Evolutionary conservation across 2,113 vertebrate species (phyloP), one percentile per base, ranked within the genome.

Genomic region (Pachyramphus minor): DNA sequence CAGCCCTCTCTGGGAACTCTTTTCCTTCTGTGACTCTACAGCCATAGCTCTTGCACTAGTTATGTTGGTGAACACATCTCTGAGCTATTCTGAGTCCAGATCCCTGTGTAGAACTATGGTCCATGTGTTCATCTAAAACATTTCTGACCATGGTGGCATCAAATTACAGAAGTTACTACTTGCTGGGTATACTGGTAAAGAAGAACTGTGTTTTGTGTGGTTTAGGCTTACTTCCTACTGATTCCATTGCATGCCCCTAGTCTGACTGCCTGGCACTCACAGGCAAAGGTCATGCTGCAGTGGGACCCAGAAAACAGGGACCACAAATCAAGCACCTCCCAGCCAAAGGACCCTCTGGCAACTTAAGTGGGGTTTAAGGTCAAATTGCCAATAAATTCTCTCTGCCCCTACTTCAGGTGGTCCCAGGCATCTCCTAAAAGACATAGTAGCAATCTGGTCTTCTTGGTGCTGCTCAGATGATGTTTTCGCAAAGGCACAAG

Each of bases 211-310:
- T 60, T 88, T 73, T 37, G 35, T 27, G 25, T 23, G 4, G 2
- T 63, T 50, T 33, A 63, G 10, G 10, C 8, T 86, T 56, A 42
- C 6, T 11, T 69, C 14, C 59, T 69, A 7, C 24, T 19, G 49
- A 76, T 60, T 50, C 55, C 42, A 53, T 6, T 80, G 8, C 3
- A 21, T 47, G 30, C 1, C 21, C 12, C 11, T 62, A 68, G 17
- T 37, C 78, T 66, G 33, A 16, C 23, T 45, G 45, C 39, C 37
- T 75, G 60, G 16, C 10, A 8, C 59, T 53, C 0, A 0, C 39
- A 52, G 30, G 27, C 28, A 60, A 75, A 39, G 13, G 17, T 31
- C 9, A 2, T 25, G 17, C 45, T 49, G 17, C 0, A 0, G 20
- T 50, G 31, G 20, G 23, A 64, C n/a, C n/a, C n/a, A n/a, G 7